Conservation (phyloP, 2,797 vertebrate species). For the Epinephelus awoara region DNA sequence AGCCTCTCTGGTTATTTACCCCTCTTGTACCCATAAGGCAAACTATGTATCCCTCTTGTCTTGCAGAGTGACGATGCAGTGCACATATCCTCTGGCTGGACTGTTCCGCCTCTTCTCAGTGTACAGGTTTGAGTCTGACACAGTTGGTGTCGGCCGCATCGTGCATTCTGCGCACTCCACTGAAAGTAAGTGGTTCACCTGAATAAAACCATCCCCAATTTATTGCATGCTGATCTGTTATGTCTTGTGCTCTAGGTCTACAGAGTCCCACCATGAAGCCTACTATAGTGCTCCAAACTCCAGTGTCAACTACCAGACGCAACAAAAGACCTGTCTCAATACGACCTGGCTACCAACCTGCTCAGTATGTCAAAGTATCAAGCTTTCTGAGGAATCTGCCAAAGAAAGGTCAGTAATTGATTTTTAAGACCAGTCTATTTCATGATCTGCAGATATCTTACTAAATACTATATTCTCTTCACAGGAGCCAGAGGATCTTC, state of each 20-base stretch:
- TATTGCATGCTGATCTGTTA: background rate
- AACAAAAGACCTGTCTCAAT: accelerated
- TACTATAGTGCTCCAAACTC: background rate
- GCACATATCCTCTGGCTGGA: slow-evolving; percentile 79
- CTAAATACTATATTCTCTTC: background rate
- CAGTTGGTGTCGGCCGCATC: slow-evolving; percentile 45
- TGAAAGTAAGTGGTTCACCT: background rate
- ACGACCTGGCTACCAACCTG: background rate
- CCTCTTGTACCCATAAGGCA: background rate
- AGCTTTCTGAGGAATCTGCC: background rate
- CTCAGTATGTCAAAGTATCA: background rate
- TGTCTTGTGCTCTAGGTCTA: background rate
- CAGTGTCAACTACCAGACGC: background rate
- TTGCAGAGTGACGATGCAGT: slow-evolving; percentile 80
- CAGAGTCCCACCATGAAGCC: background rate
- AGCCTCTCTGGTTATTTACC: background rate
- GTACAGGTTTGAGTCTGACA: slow-evolving; percentile 62
- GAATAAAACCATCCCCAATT: background rate
- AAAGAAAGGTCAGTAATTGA: background rate
- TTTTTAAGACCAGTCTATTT: no score
- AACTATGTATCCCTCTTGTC: background rate
- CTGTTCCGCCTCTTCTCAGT: slow-evolving; percentile 63
- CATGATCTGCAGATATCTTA: no score
- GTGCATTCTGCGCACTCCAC: background rate
- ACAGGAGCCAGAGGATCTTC: slow-evolving; percentile 8